Evolutionary conservation across 2,888 invertebrate genomes (phyloP).

Genomic region (Watsonalla cultraria): DNA sequence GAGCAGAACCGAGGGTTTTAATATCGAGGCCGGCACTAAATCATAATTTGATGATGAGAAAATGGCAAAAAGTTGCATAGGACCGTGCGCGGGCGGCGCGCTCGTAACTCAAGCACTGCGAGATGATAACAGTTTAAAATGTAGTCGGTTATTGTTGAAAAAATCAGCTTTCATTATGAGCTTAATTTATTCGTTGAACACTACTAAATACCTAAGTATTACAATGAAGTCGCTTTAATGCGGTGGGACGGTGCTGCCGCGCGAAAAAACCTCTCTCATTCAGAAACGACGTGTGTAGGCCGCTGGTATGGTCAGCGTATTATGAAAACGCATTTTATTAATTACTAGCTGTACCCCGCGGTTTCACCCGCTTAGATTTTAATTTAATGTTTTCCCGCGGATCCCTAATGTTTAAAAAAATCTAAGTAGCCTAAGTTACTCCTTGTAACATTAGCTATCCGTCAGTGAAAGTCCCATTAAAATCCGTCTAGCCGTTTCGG

Average conservation of each 20-base stretch:
- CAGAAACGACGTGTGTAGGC: slow-evolving; percentile 38
- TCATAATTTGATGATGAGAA: slow-evolving; percentile 67
- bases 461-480: too few relatives aligned
- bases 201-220: slow-evolving; percentile 63
- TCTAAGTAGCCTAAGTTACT: too few relatives aligned
- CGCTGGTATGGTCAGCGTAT: slow-evolving; percentile 23
- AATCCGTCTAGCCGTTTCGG: too few relatives aligned
- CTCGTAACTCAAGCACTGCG: slow-evolving; percentile 47
- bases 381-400: too few relatives aligned
- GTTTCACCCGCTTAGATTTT: too few relatives aligned
- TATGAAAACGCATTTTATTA: background rate
- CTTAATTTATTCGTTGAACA: slow-evolving; percentile 53
- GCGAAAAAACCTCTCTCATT: slow-evolving; percentile 37
- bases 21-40: slow-evolving; percentile 55
- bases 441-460: too few relatives aligned
- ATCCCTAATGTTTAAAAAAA: too few relatives aligned
- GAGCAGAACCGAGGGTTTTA: slow-evolving; percentile 49
- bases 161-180: slow-evolving; percentile 46
- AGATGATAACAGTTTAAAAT: slow-evolving; percentile 57
- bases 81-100: slow-evolving; percentile 20
- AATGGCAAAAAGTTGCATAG: slow-evolving; percentile 43
- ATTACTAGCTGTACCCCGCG: background rate
- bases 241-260: slow-evolving; percentile 38
- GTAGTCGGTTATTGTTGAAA: slow-evolving; percentile 41
- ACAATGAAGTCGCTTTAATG: slow-evolving; percentile 60